Evolutionary conservation across 2,888 invertebrate species (phyloP).

Genomic region (Aquatica leii): DNA sequence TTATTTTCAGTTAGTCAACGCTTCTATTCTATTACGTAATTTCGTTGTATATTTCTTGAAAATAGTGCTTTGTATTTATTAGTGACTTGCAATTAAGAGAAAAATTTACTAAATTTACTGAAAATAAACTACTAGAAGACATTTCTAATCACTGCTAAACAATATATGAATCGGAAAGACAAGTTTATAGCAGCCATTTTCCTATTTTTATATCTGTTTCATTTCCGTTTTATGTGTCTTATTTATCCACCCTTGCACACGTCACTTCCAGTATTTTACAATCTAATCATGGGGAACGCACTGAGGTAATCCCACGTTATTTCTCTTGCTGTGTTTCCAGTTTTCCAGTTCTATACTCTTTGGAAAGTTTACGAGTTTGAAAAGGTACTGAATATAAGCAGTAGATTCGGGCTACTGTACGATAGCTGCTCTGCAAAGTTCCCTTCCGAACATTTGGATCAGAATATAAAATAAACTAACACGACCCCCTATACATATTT

Average conservation of each 20-base stretch:
- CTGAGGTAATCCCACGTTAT: constrained; percentile 63
- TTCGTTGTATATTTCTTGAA: too few species aligned
- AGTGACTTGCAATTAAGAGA: too few species aligned
- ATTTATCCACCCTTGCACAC: constrained; percentile 63
- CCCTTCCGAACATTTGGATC: constrained; percentile 59
- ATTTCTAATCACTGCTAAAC: constrained; percentile 36
- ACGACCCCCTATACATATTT: constrained; percentile 56
- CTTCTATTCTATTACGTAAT: not conserved
- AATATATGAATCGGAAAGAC: constrained; percentile 35
- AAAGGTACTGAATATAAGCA: constrained; percentile 20
- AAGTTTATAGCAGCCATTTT: constrained; percentile 58
- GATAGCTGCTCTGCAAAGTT: constrained; percentile 51
- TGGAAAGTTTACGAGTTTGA: constrained; percentile 22
- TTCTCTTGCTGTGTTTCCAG: constrained; percentile 61
- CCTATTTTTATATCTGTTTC: constrained; percentile 63
- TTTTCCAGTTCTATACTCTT: constrained; percentile 42
- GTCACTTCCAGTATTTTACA: constrained; percentile 65
- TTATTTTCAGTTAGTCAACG: too few species aligned
- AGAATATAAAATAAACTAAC: constrained; percentile 62
- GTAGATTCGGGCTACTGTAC: constrained; percentile 44
- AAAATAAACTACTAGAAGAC: not conserved
- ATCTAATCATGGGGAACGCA: constrained; percentile 65
- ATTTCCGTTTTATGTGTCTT: constrained; percentile 63
- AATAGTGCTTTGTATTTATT: too few species aligned
- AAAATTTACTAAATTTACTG: not conserved